Conservation (phyloP, 2,888 invertebrate genomes). For the Leucophenga maculata region DNA sequence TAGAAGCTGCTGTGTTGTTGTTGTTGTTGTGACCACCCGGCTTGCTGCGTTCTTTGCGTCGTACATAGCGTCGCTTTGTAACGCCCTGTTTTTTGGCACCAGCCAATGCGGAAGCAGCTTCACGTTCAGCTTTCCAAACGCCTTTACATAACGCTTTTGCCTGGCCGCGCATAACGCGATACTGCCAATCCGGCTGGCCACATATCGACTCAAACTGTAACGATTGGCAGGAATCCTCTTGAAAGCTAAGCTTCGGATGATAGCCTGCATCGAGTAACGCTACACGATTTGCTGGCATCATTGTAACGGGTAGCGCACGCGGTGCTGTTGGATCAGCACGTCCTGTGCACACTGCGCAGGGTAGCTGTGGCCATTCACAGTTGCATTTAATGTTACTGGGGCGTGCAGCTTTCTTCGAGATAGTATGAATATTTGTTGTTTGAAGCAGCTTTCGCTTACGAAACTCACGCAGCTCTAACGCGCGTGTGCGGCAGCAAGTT, state of each 20-base stretch:
- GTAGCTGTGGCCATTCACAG: slow-evolving; percentile 79
- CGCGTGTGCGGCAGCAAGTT: slow-evolving; percentile 77
- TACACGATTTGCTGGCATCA: slow-evolving; percentile 79
- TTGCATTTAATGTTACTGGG: slow-evolving; percentile 82
- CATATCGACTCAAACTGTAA: slow-evolving; percentile 82
- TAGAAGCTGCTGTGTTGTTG: too few relatives aligned
- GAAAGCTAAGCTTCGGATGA: slow-evolving; percentile 90
- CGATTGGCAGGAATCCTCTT: slow-evolving; percentile 80
- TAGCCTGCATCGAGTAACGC: slow-evolving; percentile 85
- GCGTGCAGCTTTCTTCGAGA: slow-evolving; percentile 85
- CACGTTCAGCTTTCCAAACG: slow-evolving; percentile 69
- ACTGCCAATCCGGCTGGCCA: slow-evolving; percentile 87
- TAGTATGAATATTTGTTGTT: slow-evolving; percentile 84
- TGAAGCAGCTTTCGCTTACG: slow-evolving; percentile 83
- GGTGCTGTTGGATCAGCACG: slow-evolving; percentile 80
- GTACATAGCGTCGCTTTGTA: slow-evolving; percentile 64
- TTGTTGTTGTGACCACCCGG: slow-evolving; percentile 35
- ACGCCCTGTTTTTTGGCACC: slow-evolving; percentile 50
- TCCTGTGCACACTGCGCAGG: slow-evolving; percentile 90
- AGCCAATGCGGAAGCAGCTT: slow-evolving; percentile 58
- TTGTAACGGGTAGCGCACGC: slow-evolving; percentile 77
- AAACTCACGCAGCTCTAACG: slow-evolving; percentile 77
- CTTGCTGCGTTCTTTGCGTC: slow-evolving; percentile 63
- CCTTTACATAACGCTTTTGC: slow-evolving; percentile 71
- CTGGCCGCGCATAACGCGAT: slow-evolving; percentile 69